These are phyloP conservation scores for Nesometra sesokonis DNA, from an alignment of 35 echinoderm and acorn worm genomes.

Conservation along the genomic window DNA sequence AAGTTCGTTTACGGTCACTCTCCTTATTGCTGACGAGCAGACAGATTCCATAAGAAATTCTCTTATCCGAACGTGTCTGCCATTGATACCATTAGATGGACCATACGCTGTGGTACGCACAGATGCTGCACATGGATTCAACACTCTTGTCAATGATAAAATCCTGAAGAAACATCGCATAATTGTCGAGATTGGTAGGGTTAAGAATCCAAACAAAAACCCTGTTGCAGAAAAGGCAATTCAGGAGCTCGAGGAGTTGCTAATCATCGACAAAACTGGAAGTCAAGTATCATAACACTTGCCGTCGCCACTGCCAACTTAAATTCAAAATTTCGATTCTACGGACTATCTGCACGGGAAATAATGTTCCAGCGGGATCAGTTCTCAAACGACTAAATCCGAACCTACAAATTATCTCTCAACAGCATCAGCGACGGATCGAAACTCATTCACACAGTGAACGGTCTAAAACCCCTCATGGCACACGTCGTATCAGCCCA, in stretches of 20 bases:
- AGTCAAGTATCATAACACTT: constrained; percentile 12
- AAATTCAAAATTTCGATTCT: constrained; percentile 24
- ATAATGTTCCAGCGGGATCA: constrained; percentile 52
- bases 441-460: constrained; percentile 31
- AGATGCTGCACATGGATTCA: neutral
- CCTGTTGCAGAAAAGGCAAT: constrained; percentile 48
- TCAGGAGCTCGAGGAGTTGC: constrained; percentile 48
- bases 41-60: too few relatives aligned
- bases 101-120: neutral
- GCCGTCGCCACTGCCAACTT: constrained; percentile 19
- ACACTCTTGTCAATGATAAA: neutral
- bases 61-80: neutral
- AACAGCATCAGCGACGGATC: constrained; percentile 21
- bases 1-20: neutral
- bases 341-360: constrained; percentile 46
- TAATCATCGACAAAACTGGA: constrained; percentile 33
- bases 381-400: constrained; percentile 54
- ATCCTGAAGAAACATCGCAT: neutral
- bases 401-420: constrained; percentile 19
- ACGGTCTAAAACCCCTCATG: constrained; percentile 1
- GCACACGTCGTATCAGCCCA: neutral
- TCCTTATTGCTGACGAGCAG: constrained; percentile 10
- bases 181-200: constrained; percentile 27
- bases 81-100: neutral
- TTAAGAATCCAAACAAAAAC: constrained; percentile 63